Conservation (phyloP, 1,140 invertebrate genomes). For the Phocides pigmalion region DNA sequence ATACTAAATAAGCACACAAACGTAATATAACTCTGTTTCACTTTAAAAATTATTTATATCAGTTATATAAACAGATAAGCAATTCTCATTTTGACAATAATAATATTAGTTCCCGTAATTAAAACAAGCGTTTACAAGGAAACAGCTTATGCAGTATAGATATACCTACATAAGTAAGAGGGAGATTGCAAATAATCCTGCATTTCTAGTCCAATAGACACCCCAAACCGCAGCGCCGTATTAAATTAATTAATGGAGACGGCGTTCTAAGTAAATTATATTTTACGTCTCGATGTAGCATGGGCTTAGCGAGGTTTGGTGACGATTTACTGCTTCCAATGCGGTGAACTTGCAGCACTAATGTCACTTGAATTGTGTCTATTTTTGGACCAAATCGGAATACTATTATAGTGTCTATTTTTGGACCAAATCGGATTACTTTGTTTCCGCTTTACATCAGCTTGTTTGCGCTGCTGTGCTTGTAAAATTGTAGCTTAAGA, state of each 20-base stretch:
- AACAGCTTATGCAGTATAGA: no score
- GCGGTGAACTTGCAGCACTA: slow-evolving; percentile 20
- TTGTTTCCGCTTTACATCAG: background rate
- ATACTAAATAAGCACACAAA: no score
- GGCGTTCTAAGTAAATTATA: slow-evolving; percentile 35
- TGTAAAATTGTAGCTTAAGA: no score
- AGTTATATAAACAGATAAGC: no score
- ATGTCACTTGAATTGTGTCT: background rate
- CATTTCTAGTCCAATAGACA: slow-evolving; percentile 35
- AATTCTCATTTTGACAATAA: no score
- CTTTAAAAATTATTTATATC: no score
- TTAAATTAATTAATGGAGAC: slow-evolving; percentile 35
- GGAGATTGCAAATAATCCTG: slow-evolving; percentile 31
- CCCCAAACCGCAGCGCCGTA: slow-evolving; percentile 27
- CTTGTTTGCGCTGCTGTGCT: no score
- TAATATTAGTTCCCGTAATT: no score
- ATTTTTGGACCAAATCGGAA: background rate
- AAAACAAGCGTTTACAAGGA: no score
- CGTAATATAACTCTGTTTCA: no score
- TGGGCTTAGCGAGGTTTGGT: slow-evolving; percentile 23
- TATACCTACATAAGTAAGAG: slow-evolving; percentile 7
- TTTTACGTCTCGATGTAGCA: slow-evolving; percentile 27
- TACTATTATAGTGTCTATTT: no score
- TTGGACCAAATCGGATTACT: background rate
- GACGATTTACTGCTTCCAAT: slow-evolving; percentile 29